Evolutionary conservation across 2,797 vertebrate genomes (phyloP).

Genomic region (Valencia hispanica): DNA sequence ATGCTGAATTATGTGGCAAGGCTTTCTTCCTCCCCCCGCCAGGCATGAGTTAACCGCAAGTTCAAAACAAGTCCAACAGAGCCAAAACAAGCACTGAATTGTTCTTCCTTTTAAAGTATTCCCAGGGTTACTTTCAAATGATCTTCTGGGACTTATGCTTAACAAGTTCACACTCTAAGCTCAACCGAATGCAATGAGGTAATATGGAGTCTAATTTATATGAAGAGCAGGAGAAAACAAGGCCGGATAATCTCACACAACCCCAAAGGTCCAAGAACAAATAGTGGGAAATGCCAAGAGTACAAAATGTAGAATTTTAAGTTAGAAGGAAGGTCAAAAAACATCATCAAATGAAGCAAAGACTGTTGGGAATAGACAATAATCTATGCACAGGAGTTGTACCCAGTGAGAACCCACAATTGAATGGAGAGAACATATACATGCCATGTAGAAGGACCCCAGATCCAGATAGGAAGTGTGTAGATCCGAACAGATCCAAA

Average conservation of each 20-base stretch:
- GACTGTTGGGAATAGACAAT: neutral
- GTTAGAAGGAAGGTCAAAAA: neutral
- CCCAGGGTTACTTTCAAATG: conserved; percentile 36
- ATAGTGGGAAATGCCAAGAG: neutral
- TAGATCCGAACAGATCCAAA: neutral
- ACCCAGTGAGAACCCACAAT: too few species aligned
- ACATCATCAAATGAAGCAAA: neutral
- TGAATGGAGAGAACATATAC: neutral
- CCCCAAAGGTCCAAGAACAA: neutral
- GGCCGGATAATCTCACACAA: conserved; percentile 1
- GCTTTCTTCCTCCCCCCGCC: conserved; percentile 37
- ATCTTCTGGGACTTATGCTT: conserved; percentile 22
- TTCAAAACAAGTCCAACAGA: conserved; percentile 38
- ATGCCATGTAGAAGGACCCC: neutral
- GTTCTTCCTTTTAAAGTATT: conserved; percentile 65
- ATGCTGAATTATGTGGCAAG: conserved; percentile 44
- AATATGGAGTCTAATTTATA: conserved; percentile 13
- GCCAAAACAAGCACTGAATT: conserved; percentile 65
- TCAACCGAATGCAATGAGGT: neutral
- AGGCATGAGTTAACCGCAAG: conserved; percentile 34
- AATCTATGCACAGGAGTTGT: neutral
- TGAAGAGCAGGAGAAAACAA: conserved; percentile 8
- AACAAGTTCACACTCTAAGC: conserved; percentile 5
- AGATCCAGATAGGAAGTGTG: neutral
- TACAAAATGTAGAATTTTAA: neutral